A percentile compares a stretch with the other conserved stretches of the same genome.
phyloP scores from a whole-genome alignment of 2,888 invertebrate genomes.

The Gymnosoma rotundatum region DNA sequence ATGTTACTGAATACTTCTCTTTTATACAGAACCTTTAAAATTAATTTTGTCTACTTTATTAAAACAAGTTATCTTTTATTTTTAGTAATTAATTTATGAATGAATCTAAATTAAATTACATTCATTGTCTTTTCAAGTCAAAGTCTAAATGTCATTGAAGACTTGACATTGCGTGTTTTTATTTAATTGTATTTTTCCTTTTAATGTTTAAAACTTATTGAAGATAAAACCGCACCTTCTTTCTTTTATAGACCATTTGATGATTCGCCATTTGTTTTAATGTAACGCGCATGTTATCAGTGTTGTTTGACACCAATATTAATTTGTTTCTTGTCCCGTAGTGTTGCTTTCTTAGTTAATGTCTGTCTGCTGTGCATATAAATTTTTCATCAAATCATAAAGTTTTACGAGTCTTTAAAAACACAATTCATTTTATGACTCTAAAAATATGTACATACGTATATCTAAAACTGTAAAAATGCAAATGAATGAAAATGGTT shows the following conservation, averaged over 20 bases:
- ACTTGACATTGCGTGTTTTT: slow-evolving; percentile 54
- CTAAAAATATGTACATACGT: too few relatives aligned
- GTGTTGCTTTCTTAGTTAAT: slow-evolving; percentile 21
- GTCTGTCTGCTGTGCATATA: slow-evolving; percentile 28
- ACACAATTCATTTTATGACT: slow-evolving; percentile 54
- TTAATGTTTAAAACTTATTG: neutral
- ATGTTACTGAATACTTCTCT: too few relatives aligned
- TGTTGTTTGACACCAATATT: slow-evolving; percentile 78
- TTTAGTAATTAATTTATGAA: slow-evolving; percentile 42
- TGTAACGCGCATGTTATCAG: slow-evolving; percentile 75
- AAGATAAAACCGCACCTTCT: slow-evolving; percentile 74
- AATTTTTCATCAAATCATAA: slow-evolving; percentile 27
- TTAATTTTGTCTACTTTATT: neutral
- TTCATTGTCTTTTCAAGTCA: slow-evolving; percentile 57
- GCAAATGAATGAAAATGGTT: too few relatives aligned
- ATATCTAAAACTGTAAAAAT: too few relatives aligned
- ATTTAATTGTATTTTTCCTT: slow-evolving; percentile 36
- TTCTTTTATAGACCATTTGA: slow-evolving; percentile 56
- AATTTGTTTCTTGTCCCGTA: slow-evolving; percentile 69
- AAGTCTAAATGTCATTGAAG: slow-evolving; percentile 58
- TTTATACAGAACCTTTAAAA: neutral
- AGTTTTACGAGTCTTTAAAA: slow-evolving; percentile 25
- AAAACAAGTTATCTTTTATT: neutral
- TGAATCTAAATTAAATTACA: slow-evolving; percentile 60
- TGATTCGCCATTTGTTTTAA: slow-evolving; percentile 75